These are phyloP conservation scores for Steinernema hermaphroditum DNA, from an alignment of 2,888 invertebrate species.

Conservation along the genomic window DNA sequence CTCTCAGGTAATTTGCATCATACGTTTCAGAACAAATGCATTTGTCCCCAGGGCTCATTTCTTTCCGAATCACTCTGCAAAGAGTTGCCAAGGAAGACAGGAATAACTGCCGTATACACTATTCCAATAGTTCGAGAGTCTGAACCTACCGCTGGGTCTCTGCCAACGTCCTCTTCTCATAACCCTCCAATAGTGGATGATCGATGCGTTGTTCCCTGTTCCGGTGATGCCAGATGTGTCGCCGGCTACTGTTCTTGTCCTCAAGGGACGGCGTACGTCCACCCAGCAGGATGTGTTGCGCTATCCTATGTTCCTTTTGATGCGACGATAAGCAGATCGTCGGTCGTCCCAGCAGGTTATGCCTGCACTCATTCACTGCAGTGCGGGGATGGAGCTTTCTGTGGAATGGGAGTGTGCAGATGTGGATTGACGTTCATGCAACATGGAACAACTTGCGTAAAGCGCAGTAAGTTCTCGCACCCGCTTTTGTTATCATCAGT, in stretches of 20 bases:
- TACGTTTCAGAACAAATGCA: too few relatives aligned
- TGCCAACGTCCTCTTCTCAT: too few relatives aligned
- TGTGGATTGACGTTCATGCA: neutral
- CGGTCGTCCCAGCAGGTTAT: neutral
- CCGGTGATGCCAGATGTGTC: neutral
- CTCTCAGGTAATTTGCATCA: too few relatives aligned
- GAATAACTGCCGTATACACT: too few relatives aligned
- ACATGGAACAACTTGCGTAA: neutral
- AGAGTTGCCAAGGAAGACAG: too few relatives aligned
- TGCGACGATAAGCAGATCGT: neutral
- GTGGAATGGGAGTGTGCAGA: constrained; percentile 1
- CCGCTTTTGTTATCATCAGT: neutral
- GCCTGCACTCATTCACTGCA: neutral
- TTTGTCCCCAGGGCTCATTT: too few relatives aligned
- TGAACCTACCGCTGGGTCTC: too few relatives aligned
- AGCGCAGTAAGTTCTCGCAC: neutral
- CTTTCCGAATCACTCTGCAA: too few relatives aligned
- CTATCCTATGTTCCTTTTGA: neutral
- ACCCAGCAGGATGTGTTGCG: neutral
- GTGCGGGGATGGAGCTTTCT: neutral
- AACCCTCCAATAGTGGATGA: neutral
- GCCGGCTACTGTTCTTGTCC: neutral
- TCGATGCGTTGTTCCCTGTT: neutral
- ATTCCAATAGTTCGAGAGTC: too few relatives aligned
- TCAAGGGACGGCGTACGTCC: neutral